A percentile compares a stretch with the other conserved stretches of the same genome.
Evolutionary conservation across 2,797 vertebrate species (phyloP).

Genomic region (Astyanax mexicanus): DNA sequence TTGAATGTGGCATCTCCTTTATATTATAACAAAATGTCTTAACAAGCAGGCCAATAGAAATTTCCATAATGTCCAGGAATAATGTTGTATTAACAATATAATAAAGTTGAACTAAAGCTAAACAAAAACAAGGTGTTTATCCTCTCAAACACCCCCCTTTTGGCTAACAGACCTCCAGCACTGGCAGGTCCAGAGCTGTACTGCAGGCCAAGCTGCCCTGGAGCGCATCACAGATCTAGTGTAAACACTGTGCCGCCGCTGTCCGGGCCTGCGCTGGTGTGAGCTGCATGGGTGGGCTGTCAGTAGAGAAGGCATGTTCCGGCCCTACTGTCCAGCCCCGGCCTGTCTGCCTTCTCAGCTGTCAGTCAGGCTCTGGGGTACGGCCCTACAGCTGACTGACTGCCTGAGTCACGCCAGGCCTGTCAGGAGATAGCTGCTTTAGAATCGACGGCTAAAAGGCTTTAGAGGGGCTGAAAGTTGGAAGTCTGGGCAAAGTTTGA

Average conservation of each 20-base stretch:
- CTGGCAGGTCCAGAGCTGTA: neutral
- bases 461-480: neutral
- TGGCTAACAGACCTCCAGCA: slow-evolving; percentile 6
- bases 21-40: too few species aligned
- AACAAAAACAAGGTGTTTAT: too few species aligned
- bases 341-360: neutral
- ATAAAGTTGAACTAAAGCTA: too few species aligned
- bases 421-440: neutral
- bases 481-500: neutral
- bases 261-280: neutral
- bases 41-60: too few species aligned
- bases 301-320: neutral
- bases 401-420: neutral
- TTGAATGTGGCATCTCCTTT: too few species aligned
- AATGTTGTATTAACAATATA: too few species aligned
- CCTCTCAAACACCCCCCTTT: neutral
- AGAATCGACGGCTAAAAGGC: slow-evolving; percentile 1
- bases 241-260: slow-evolving; percentile 13
- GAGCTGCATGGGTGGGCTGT: slow-evolving; percentile 24
- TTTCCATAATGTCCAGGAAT: too few species aligned
- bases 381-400: neutral
- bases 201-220: neutral
- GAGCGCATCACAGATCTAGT: neutral
- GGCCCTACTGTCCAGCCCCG: neutral
- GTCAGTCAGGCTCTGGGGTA: slow-evolving; percentile 8